These are phyloP conservation scores for Sebastes diaconus DNA, from an alignment of 2,797 vertebrate species.

Conservation along the genomic window DNA sequence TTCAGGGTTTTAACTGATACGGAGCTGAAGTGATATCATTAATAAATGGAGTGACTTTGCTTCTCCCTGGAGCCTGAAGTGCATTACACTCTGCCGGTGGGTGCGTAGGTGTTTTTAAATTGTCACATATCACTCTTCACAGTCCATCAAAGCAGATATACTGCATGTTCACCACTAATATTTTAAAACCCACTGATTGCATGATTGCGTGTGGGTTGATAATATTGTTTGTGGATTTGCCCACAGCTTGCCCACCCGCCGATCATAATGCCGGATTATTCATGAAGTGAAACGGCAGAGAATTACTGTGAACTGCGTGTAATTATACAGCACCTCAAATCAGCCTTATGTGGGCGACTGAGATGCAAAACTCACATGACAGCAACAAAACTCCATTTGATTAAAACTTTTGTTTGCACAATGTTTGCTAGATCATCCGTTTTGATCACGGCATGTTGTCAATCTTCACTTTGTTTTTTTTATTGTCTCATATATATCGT, in stretches of 20 bases:
- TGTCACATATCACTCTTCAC: conserved; percentile 58
- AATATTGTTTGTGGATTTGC: conserved; percentile 69
- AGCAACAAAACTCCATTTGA: conserved; percentile 38
- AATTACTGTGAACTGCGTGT: conserved; percentile 61
- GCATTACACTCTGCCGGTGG: conserved; percentile 17
- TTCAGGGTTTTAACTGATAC: conserved; percentile 63
- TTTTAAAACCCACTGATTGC: conserved; percentile 53
- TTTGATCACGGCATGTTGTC: conserved; percentile 9
- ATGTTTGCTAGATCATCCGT: conserved; percentile 1
- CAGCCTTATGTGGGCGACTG: conserved; percentile 61
- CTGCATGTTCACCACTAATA: conserved; percentile 44
- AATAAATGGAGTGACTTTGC: conserved; percentile 58
- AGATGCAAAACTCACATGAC: conserved; percentile 49
- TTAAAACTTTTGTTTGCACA: conserved; percentile 37
- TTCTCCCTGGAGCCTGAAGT: conserved; percentile 54
- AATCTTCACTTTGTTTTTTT: background rate
- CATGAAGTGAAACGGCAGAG: conserved; percentile 60
- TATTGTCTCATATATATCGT: background rate
- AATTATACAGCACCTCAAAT: conserved; percentile 65
- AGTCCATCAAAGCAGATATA: conserved; percentile 47
- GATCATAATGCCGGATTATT: conserved; percentile 69
- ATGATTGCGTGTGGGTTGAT: conserved; percentile 67
- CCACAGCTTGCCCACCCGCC: conserved; percentile 56
- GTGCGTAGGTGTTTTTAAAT: conserved; percentile 61
- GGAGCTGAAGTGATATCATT: conserved; percentile 61